phyloP scores from a whole-genome alignment of 2,113 vertebrate species.

The Lamprologus sp. region DNA sequence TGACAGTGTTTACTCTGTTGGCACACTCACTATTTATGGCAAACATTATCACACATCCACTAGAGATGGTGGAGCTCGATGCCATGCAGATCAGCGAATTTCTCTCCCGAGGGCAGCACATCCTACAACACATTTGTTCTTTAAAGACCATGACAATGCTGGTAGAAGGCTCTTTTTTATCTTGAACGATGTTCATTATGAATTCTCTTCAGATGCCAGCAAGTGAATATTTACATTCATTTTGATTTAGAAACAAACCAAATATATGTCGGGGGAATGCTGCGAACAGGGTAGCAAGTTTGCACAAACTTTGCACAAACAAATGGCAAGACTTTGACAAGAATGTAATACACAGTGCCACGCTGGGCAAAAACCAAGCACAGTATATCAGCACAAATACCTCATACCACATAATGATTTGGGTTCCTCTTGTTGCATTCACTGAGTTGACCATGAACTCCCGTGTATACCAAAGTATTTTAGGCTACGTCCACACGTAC shows the following conservation, averaged over 20 bases:
- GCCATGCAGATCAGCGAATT: neutral
- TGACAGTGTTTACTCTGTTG: neutral
- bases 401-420: neutral
- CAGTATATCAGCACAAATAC: neutral
- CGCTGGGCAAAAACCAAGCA: neutral
- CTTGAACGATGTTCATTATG: neutral
- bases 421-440: neutral
- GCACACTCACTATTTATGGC: conserved; percentile 5
- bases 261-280: neutral
- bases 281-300: neutral
- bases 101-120: neutral
- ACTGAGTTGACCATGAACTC: neutral
- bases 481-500: no score
- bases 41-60: neutral
- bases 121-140: neutral
- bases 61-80: neutral
- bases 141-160: neutral
- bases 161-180: neutral
- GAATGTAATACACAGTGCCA: neutral
- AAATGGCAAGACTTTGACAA: neutral
- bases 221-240: neutral
- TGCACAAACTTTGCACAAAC: no score
- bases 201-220: neutral
- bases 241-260: neutral
- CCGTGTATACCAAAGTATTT: neutral